These are phyloP conservation scores for Eleginops maclovinus DNA, from an alignment of 2,113 vertebrate species.

Conservation along the genomic window DNA sequence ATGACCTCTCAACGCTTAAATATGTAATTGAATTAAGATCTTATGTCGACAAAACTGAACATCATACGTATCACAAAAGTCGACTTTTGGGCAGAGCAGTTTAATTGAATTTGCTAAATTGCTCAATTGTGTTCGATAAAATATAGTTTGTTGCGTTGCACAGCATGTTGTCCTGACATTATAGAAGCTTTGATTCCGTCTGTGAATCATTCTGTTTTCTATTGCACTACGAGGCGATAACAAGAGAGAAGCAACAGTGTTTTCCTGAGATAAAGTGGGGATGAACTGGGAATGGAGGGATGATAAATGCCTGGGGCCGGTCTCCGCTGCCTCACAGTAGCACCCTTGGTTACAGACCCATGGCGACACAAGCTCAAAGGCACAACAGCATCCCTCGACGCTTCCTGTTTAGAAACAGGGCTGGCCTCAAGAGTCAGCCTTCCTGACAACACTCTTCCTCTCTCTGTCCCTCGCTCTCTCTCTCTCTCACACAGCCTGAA, in stretches of 20 bases:
- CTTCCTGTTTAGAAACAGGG: slow-evolving; percentile 68
- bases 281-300: slow-evolving; percentile 37
- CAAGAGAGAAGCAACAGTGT: not conserved
- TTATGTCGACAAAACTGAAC: not conserved
- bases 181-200: not conserved
- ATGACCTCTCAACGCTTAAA: not conserved
- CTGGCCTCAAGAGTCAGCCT: slow-evolving; percentile 61
- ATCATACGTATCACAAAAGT: not conserved
- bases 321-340: slow-evolving; percentile 58
- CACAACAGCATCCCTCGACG: slow-evolving; percentile 63
- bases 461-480: not conserved
- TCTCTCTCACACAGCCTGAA: not conserved
- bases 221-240: not conserved
- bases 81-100: not conserved
- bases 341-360: slow-evolving; percentile 82
- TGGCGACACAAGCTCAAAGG: slow-evolving; percentile 77
- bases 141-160: not conserved
- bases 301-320: slow-evolving; percentile 56
- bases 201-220: not conserved
- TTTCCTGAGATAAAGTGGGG: slow-evolving; percentile 22
- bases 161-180: slow-evolving; percentile 23
- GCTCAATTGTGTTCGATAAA: not conserved
- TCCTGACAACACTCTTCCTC: slow-evolving; percentile 62
- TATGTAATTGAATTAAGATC: not conserved
- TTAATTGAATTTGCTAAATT: not conserved